A percentile compares a stretch with the other conserved stretches of the same genome.
phyloP scores from a whole-genome alignment of 2,888 invertebrate species.

The Autographa pulchrina region DNA sequence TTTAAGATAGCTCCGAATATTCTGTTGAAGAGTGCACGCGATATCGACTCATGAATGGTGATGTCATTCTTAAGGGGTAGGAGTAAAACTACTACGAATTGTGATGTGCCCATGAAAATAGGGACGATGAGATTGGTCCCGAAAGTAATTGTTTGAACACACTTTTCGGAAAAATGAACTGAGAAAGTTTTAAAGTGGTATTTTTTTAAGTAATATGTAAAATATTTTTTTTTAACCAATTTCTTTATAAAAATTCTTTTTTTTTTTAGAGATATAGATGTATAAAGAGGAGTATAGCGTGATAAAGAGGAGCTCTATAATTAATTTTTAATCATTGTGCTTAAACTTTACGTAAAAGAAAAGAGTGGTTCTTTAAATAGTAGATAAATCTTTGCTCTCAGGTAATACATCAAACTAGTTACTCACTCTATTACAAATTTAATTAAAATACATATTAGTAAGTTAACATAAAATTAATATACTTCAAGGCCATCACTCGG shows the following conservation, averaged over 20 bases:
- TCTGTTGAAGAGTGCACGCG: constrained; percentile 20
- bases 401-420: not conserved
- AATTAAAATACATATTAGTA: not conserved
- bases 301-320: too few species aligned
- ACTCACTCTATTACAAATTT: not conserved
- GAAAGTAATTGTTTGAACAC: not conserved
- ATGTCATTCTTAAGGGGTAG: constrained; percentile 53
- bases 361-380: too few species aligned
- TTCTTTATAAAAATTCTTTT: too few species aligned
- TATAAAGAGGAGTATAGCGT: too few species aligned
- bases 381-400: too few species aligned
- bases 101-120: constrained; percentile 29
- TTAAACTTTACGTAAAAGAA: too few species aligned
- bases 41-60: constrained; percentile 60
- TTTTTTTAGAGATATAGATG: too few species aligned
- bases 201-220: too few species aligned
- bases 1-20: constrained; percentile 5
- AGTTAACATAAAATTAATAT: not conserved
- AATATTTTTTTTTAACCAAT: too few species aligned
- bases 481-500: constrained; percentile 32
- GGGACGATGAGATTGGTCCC: not conserved
- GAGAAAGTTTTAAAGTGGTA: too few species aligned
- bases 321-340: too few species aligned
- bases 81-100: constrained; percentile 42
- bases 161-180: too few species aligned